Conservation (phyloP, 1,140 invertebrate species). For the Papilio polyxenes region DNA sequence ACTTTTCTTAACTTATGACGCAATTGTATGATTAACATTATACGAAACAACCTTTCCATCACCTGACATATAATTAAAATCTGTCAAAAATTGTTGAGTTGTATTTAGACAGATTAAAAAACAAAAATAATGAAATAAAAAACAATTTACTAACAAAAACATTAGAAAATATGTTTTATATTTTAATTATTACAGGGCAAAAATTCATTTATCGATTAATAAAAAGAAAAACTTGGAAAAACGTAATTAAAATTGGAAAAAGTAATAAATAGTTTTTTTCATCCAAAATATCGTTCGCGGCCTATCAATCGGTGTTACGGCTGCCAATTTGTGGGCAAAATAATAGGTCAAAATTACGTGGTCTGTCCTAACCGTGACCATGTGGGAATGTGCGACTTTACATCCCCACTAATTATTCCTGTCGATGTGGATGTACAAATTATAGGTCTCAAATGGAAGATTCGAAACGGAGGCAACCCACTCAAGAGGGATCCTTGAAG, state of each 20-base stretch:
- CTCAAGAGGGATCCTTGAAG: slow-evolving; percentile 45
- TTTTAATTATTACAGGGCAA: too few relatives aligned
- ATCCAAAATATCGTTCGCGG: background rate
- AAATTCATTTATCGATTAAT: background rate
- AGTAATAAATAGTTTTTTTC: background rate
- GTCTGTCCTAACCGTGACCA: slow-evolving; percentile 69
- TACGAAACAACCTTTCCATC: background rate
- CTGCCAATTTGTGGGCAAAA: slow-evolving; percentile 67
- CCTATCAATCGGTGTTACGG: slow-evolving; percentile 48
- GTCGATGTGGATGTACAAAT: slow-evolving; percentile 74
- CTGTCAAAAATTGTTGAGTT: too few relatives aligned
- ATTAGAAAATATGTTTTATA: too few relatives aligned
- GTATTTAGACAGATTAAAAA: too few relatives aligned
- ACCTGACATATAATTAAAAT: too few relatives aligned
- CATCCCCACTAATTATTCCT: slow-evolving; percentile 70
- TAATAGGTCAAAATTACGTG: slow-evolving; percentile 77
- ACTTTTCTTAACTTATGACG: background rate
- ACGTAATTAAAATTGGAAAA: background rate
- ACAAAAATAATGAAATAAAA: too few relatives aligned
- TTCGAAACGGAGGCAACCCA: slow-evolving; percentile 49
- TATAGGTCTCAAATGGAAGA: slow-evolving; percentile 67
- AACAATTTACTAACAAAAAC: too few relatives aligned
- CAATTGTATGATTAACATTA: background rate
- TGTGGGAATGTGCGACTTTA: slow-evolving; percentile 70
- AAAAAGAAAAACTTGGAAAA: background rate